Percentiles rank a stretch among this genome's conserved stretches.
phyloP scores from a whole-genome alignment of 2,797 vertebrate species.

The Phataginus tetradactyla region DNA sequence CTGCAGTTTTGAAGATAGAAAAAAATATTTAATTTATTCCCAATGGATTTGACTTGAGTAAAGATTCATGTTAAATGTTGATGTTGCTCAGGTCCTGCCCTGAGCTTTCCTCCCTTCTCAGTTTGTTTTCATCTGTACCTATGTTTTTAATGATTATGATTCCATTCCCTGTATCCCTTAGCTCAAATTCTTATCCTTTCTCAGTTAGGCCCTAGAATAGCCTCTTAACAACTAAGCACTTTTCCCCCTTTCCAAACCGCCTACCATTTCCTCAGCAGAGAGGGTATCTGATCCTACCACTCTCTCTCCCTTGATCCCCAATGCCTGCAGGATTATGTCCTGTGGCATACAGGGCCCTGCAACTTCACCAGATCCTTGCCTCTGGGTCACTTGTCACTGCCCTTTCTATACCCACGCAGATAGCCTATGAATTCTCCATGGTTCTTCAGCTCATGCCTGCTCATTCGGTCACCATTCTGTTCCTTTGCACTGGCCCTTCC shows the following conservation, averaged over 20 bases:
- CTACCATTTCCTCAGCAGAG: not conserved
- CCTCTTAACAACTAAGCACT: not conserved
- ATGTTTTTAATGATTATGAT: not conserved
- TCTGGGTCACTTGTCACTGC: not conserved
- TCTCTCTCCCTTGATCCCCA: not conserved
- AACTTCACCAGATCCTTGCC: not conserved
- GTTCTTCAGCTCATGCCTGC: not conserved
- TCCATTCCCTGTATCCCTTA: not conserved
- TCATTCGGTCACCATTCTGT: not conserved
- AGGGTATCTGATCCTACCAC: not conserved
- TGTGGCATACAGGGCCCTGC: too few species aligned
- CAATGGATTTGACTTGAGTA: not conserved
- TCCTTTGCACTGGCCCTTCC: not conserved
- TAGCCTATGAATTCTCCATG: not conserved
- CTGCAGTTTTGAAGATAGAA: not conserved
- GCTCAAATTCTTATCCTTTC: not conserved
- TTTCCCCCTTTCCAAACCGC: not conserved
- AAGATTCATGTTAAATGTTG: not conserved
- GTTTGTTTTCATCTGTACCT: not conserved
- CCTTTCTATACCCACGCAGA: not conserved
- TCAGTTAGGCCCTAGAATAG: not conserved
- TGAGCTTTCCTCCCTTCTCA: not conserved
- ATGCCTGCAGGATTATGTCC: not conserved
- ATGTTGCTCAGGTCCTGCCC: not conserved
- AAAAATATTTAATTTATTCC: not conserved